Conservation (phyloP, 2,113 vertebrate genomes). For the Pycnonotus jocosus region DNA sequence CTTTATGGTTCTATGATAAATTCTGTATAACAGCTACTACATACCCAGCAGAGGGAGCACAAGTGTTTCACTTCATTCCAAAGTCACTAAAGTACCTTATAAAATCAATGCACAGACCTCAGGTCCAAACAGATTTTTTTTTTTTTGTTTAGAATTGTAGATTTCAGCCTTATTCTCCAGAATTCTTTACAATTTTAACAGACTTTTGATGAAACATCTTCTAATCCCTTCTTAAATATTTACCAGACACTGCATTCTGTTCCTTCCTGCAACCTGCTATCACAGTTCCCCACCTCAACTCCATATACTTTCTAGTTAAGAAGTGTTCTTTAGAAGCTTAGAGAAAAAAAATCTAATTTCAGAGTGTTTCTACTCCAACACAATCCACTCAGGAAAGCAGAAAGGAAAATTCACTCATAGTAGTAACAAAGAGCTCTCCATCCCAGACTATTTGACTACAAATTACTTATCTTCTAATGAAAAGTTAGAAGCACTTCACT, state of each 20-base stretch:
- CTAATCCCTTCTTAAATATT: not conserved
- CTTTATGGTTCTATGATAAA: not conserved
- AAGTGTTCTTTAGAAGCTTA: not conserved
- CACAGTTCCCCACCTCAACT: not conserved
- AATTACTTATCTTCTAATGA: not conserved
- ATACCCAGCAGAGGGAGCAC: conserved; percentile 39
- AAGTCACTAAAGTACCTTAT: not conserved
- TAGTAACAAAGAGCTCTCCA: not conserved
- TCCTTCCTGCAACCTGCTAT: not conserved
- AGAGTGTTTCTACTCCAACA: not conserved
- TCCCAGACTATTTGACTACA: not conserved
- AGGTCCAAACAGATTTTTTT: not conserved
- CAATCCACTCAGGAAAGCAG: not conserved
- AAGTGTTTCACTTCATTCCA: not conserved
- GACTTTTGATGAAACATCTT: not conserved
- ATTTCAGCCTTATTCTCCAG: not conserved
- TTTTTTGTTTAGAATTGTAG: not conserved
- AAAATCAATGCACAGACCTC: not conserved
- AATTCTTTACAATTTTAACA: not conserved
- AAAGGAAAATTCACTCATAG: not conserved
- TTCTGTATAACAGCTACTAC: not conserved
- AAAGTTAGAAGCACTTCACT: not conserved
- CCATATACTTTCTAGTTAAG: not conserved
- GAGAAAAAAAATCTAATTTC: not conserved
- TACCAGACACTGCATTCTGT: not conserved